A percentile compares a stretch with the other conserved stretches of the same genome.
Evolutionary conservation across 2,113 vertebrate species (phyloP).

Genomic region (Pithys albifrons): DNA sequence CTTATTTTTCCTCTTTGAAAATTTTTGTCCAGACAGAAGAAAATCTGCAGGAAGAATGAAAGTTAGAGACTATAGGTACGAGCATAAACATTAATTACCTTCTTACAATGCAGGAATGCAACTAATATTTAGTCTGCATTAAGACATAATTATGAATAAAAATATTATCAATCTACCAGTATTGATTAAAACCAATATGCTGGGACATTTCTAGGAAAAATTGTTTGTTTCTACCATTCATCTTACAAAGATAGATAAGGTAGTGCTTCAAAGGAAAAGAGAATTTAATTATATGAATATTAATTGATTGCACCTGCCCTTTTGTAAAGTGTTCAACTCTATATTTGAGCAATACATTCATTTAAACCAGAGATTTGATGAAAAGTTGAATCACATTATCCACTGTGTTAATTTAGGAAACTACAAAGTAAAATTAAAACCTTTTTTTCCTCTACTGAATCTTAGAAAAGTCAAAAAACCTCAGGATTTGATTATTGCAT

Average conservation of each 20-base stretch:
- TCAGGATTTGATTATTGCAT: background rate
- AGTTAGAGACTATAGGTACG: background rate
- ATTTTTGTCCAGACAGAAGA: background rate
- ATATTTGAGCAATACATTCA: background rate
- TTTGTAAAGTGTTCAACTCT: background rate
- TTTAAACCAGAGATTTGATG: background rate
- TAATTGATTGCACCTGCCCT: background rate
- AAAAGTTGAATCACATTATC: background rate
- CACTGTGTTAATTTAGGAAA: background rate
- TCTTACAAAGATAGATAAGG: background rate
- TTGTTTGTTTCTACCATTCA: background rate
- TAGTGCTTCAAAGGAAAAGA: background rate
- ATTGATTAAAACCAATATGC: background rate
- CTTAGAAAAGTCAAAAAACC: background rate
- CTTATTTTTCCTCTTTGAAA: background rate
- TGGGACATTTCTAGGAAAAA: background rate
- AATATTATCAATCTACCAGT: background rate
- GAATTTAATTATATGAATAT: background rate
- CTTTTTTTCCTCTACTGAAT: background rate
- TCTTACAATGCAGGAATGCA: background rate
- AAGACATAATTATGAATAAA: background rate
- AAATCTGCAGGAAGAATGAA: conserved; percentile 6
- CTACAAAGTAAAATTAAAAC: background rate
- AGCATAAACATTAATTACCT: background rate
- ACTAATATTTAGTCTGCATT: background rate